Conservation (phyloP, 2,113 vertebrate genomes). For the Taurulus bubalis region DNA sequence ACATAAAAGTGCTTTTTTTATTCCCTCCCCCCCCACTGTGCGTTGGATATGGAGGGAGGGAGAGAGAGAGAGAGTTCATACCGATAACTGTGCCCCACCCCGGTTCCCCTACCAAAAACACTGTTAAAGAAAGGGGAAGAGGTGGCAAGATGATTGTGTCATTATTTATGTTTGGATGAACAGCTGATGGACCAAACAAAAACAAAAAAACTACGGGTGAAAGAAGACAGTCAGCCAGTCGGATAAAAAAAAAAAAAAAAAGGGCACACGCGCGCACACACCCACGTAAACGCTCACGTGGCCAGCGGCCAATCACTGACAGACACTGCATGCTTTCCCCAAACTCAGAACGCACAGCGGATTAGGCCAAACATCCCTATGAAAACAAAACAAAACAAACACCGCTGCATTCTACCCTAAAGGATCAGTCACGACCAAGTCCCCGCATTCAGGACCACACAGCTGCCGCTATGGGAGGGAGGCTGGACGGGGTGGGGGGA, state of each 20-base stretch:
- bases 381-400: constrained; percentile 57
- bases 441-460: constrained; percentile 84
- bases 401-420: constrained; percentile 84
- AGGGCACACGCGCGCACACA: constrained; percentile 37
- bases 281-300: constrained; percentile 47
- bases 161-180: constrained; percentile 71
- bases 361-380: constrained; percentile 74
- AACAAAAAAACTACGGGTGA: constrained; percentile 67
- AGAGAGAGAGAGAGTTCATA: constrained; percentile 73
- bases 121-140: constrained; percentile 78
- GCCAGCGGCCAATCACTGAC: constrained; percentile 72
- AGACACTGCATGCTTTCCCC: constrained; percentile 78
- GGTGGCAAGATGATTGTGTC: constrained; percentile 68
- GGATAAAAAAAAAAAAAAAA: constrained; percentile 66
- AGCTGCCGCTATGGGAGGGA: constrained; percentile 73
- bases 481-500: constrained; percentile 34
- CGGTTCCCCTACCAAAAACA: constrained; percentile 70
- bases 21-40: background rate
- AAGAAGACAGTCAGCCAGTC: constrained; percentile 76
- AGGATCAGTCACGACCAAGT: constrained; percentile 79
- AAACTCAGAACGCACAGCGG: constrained; percentile 61
- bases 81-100: constrained; percentile 69
- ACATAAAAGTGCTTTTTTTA: constrained; percentile 9
- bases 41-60: constrained; percentile 77
- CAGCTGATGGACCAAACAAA: constrained; percentile 72